These are phyloP conservation scores for Ceryle rudis DNA, from an alignment of 2,797 vertebrate species.

Conservation along the genomic window DNA sequence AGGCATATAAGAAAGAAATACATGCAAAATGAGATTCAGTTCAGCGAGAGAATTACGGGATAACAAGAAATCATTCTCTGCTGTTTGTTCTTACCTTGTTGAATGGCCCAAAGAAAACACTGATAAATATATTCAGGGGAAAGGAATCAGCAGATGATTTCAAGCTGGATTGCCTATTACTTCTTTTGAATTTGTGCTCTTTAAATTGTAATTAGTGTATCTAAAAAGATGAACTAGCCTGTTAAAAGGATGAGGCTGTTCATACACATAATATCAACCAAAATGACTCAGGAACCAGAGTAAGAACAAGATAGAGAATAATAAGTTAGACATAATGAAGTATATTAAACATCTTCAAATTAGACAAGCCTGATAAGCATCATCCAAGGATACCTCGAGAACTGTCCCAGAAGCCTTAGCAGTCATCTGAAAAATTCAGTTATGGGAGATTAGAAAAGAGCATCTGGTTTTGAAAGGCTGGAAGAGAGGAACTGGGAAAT, in stretches of 20 bases:
- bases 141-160: not conserved
- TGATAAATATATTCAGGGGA: not conserved
- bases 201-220: not conserved
- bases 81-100: not conserved
- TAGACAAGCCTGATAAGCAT: not conserved
- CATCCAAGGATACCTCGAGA: not conserved
- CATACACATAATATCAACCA: not conserved
- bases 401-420: not conserved
- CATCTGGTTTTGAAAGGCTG: slow-evolving; percentile 14
- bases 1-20: not conserved
- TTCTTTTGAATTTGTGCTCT: not conserved
- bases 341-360: not conserved
- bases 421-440: not conserved
- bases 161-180: not conserved
- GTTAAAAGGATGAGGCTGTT: not conserved
- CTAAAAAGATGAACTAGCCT: not conserved
- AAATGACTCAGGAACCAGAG: not conserved
- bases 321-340: not conserved
- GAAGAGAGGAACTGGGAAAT: not conserved
- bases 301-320: not conserved
- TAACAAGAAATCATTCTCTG: not conserved
- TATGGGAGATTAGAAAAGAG: not conserved
- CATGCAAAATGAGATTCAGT: not conserved
- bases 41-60: not conserved
- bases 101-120: not conserved